Conservation (phyloP, 2,797 vertebrate species). For the Morelia viridis region DNA sequence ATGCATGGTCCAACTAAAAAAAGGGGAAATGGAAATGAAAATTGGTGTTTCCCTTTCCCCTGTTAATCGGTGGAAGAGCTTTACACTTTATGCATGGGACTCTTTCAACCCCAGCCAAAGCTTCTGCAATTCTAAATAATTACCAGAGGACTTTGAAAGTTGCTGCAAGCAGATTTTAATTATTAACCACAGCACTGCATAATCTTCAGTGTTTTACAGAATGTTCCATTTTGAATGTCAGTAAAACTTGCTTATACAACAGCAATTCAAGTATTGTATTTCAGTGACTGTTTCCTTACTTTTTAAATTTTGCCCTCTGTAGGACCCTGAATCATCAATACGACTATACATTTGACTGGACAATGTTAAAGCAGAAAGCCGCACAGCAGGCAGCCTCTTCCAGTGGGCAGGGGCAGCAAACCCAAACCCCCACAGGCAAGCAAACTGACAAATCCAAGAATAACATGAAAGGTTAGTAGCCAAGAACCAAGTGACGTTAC, state of each 20-base stretch:
- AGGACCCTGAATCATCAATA: conserved; percentile 99
- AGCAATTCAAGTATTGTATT: conserved; percentile 8
- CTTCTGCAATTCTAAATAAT: conserved; percentile 3
- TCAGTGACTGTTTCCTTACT: conserved; percentile 30
- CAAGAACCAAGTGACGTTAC: conserved; percentile 99
- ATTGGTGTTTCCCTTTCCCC: not conserved
- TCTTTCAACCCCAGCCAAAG: not conserved
- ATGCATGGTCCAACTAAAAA: not conserved
- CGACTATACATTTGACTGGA: conserved; percentile 99
- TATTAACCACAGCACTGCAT: conserved; percentile 24
- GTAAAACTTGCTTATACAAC: not conserved
- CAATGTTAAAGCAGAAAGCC: conserved; percentile 99
- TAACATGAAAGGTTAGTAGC: conserved; percentile 99
- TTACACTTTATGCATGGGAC: not conserved
- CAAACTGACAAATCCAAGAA: conserved; percentile 99
- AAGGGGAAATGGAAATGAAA: not conserved
- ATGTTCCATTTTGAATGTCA: conserved; percentile 33
- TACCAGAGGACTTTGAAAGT: conserved; percentile 35
- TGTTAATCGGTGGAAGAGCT: not conserved
- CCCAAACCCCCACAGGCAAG: conserved; percentile 99
- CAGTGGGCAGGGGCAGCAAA: conserved; percentile 98
- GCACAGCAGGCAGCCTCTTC: conserved; percentile 98
- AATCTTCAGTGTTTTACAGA: conserved; percentile 35
- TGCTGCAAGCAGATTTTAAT: conserved; percentile 41
- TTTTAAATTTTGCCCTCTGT: conserved; percentile 42